Evolutionary conservation across 2,797 vertebrate genomes (phyloP), one percentile per base, ranked within the genome.

Genomic region (Pipistrellus pygmaeus): DNA sequence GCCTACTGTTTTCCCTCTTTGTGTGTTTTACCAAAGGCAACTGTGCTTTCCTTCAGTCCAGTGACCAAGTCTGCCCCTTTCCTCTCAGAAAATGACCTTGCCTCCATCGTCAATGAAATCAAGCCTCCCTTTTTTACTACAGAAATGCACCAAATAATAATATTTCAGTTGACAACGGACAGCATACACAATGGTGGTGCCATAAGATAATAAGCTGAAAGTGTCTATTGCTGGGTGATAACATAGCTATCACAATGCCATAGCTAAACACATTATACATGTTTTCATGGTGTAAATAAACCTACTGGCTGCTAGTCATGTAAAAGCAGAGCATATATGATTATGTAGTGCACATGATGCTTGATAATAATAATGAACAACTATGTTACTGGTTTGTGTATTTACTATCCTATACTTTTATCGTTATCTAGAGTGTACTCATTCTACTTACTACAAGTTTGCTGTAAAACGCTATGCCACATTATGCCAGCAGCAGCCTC

Each of bases 1-100:
- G 25, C 41, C 44, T 20, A 32, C 0, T 5, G 13, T 53, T 66
- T 21, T 14, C 8, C 3, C 41, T 6, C 5, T 2, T 27, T 13
- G 23, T 64, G 64, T 72, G 1, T 48, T 80, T 27, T 41, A 46
- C 64, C 75, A 48, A 76, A 8, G 6, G 35, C 7, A 20, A 25
- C 32, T 73, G n/a, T 2, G 62, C 32, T 68, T 76, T 57, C 46
- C 32, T 60, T 85, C 78, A 71, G 18, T 71, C 80, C 30, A 7
- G 13, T 8, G 27, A 80, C 21, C 35, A 88, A 10, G 2, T 2
- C n/a, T 30, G 15, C 3, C 8, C 35, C 44, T 75, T 35, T 30
- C 20, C 9, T 53, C n/a, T 82, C 11, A n/a, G 78, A 53, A 72
- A 64, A 84, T 35, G 27, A 84, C 18, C 30, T 84, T 14, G 8